Conservation (phyloP, 2,888 invertebrate species). For the Torymus tubicola region DNA sequence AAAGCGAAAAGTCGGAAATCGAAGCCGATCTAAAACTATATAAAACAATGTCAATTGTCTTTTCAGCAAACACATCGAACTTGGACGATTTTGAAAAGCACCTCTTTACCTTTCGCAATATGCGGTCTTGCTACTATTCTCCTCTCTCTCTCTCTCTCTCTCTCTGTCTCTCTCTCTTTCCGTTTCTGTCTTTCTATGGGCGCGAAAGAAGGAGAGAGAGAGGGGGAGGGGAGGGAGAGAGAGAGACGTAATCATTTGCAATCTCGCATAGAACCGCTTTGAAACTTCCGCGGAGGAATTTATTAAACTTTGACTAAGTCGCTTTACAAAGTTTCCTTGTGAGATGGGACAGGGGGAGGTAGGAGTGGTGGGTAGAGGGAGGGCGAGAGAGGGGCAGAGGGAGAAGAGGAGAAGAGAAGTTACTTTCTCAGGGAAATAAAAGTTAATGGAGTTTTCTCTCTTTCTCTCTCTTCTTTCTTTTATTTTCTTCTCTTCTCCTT, state of each 20-base stretch:
- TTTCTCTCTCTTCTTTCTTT: constrained; percentile 55
- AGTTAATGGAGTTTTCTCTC: constrained; percentile 74
- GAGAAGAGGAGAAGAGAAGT: constrained; percentile 64
- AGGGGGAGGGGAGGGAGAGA: too few relatives aligned
- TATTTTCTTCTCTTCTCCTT: constrained; percentile 54
- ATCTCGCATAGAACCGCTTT: constrained; percentile 71
- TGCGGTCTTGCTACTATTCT: constrained; percentile 35
- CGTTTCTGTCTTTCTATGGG: too few relatives aligned
- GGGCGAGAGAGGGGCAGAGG: constrained; percentile 52
- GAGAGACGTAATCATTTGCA: constrained; percentile 71
- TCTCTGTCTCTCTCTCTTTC: constrained; percentile 45
- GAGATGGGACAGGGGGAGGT: constrained; percentile 55
- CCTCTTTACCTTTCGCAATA: constrained; percentile 54
- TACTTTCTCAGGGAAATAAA: constrained; percentile 74
- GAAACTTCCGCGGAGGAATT: constrained; percentile 73
- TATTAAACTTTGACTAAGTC: constrained; percentile 75
- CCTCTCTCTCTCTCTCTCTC: constrained; percentile 43
- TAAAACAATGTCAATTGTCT: constrained; percentile 58
- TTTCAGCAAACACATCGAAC: constrained; percentile 58
- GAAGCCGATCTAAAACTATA: constrained; percentile 54
- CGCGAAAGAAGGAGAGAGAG: too few relatives aligned
- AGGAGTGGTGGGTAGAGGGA: constrained; percentile 39
- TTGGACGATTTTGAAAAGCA: constrained; percentile 59
- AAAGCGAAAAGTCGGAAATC: constrained; percentile 35
- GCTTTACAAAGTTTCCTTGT: constrained; percentile 73